A percentile compares a stretch with the other conserved stretches of the same genome.
Conservation (phyloP, 2,888 invertebrate genomes). For the Plutella xylostella region DNA sequence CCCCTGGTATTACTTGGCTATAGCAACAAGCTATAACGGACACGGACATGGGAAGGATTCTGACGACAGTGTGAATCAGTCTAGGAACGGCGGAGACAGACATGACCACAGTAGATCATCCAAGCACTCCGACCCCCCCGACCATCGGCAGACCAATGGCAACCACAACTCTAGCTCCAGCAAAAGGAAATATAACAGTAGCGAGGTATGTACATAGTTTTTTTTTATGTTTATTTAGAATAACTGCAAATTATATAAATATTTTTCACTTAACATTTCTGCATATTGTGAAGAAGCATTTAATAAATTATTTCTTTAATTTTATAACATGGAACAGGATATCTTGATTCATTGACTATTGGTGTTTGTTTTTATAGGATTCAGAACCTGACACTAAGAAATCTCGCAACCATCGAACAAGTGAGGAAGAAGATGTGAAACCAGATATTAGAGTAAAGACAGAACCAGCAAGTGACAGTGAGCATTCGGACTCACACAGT, state of each 20-base stretch:
- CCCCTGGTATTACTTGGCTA: too few species aligned
- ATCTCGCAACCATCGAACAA: constrained; percentile 38
- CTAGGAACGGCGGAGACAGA: constrained; percentile 27
- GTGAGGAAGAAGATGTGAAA: constrained; percentile 32
- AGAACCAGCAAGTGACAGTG: constrained; percentile 31
- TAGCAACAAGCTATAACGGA: constrained; percentile 45
- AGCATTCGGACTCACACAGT: constrained; percentile 32
- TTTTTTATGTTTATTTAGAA: constrained; percentile 1
- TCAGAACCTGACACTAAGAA: constrained; percentile 42
- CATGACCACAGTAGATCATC: constrained; percentile 16
- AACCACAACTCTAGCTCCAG: constrained; percentile 33
- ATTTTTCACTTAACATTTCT: neutral
- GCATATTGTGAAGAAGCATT: neutral
- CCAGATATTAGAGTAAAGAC: constrained; percentile 26
- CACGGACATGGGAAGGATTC: constrained; percentile 45
- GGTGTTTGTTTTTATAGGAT: constrained; percentile 30
- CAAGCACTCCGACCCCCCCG: constrained; percentile 24
- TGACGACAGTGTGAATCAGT: constrained; percentile 37
- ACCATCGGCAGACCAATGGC: constrained; percentile 39
- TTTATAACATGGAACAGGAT: neutral
- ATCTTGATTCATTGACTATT: constrained; percentile 3
- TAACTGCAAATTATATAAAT: constrained; percentile 2
- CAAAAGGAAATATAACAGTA: constrained; percentile 49
- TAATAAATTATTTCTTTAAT: constrained; percentile 1
- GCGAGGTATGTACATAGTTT: constrained; percentile 41